A percentile compares a stretch with the other conserved stretches of the same genome.
phyloP scores from a whole-genome alignment of 2,888 invertebrate genomes.

The Eupithecia subumbrata region DNA sequence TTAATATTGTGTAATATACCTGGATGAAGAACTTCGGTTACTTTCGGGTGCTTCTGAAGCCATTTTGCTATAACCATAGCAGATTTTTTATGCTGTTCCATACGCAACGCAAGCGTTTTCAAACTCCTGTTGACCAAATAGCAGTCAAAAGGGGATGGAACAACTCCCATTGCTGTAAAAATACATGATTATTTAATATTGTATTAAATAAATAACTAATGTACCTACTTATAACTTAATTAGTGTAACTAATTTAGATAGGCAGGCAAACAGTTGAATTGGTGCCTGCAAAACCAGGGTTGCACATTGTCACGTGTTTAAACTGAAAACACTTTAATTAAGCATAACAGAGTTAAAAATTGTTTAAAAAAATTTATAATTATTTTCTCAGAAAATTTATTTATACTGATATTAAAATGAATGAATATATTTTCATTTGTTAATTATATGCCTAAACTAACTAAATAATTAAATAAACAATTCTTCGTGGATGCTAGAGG shows the following conservation, averaged over 20 bases:
- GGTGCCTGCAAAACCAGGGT: not conserved
- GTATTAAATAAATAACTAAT: not conserved
- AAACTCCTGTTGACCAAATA: constrained; percentile 95
- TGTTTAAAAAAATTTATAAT: not conserved
- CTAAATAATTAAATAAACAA: not conserved
- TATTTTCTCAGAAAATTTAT: not conserved
- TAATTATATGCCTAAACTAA: no score
- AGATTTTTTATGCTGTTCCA: constrained; percentile 94
- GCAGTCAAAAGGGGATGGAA: constrained; percentile 99
- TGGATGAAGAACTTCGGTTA: constrained; percentile 93
- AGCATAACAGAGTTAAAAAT: not conserved
- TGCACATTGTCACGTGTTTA: not conserved
- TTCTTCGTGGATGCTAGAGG: not conserved
- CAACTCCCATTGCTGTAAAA: constrained; percentile 91
- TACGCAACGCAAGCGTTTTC: constrained; percentile 95
- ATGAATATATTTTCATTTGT: not conserved
- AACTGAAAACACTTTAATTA: not conserved
- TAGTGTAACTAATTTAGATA: no score
- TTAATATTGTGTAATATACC: constrained; percentile 69
- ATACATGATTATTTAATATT: not conserved
- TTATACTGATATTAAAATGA: not conserved
- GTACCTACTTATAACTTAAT: no score
- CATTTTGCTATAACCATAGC: constrained; percentile 91
- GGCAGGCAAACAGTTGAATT: no score
- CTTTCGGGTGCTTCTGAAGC: constrained; percentile 90